phyloP scores from a whole-genome alignment of 2,797 vertebrate species.

The Fistularia tabacaria region DNA sequence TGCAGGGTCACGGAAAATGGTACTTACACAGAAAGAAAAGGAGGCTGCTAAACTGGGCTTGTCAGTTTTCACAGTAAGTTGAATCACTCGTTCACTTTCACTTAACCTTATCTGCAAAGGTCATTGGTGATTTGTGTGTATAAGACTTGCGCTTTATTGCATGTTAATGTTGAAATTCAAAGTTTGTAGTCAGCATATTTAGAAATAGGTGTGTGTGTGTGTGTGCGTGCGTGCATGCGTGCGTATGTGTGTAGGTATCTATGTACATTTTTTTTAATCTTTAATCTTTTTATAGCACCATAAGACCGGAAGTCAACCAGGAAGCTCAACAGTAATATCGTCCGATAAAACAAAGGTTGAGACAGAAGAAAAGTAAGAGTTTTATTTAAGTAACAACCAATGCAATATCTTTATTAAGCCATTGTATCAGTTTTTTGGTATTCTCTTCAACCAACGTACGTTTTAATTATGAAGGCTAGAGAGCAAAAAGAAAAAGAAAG shows the following conservation, averaged over 20 bases:
- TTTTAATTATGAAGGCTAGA: conserved; percentile 61
- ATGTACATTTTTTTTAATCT: no score
- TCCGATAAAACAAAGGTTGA: conserved; percentile 47
- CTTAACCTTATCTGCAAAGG: not conserved
- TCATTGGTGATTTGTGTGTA: no score
- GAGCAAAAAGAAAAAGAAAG: conserved; percentile 81
- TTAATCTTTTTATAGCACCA: conserved; percentile 63
- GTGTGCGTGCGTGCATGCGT: no score
- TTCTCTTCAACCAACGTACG: not conserved
- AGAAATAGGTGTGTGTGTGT: no score
- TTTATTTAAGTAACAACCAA: not conserved
- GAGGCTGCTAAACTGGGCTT: conserved; percentile 90
- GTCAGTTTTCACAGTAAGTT: conserved; percentile 85
- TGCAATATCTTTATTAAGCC: not conserved
- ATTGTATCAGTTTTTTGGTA: not conserved
- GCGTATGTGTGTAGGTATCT: no score
- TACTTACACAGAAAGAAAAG: conserved; percentile 89
- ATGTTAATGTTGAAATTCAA: no score
- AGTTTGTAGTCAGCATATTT: no score
- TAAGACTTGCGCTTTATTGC: no score
- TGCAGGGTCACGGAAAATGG: conserved; percentile 74
- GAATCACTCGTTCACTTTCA: not conserved
- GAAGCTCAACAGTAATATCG: conserved; percentile 33
- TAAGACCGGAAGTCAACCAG: conserved; percentile 55
- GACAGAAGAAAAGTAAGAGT: conserved; percentile 53